phyloP scores from a whole-genome alignment of 2,113 vertebrate species.

The Prolemur simus region DNA sequence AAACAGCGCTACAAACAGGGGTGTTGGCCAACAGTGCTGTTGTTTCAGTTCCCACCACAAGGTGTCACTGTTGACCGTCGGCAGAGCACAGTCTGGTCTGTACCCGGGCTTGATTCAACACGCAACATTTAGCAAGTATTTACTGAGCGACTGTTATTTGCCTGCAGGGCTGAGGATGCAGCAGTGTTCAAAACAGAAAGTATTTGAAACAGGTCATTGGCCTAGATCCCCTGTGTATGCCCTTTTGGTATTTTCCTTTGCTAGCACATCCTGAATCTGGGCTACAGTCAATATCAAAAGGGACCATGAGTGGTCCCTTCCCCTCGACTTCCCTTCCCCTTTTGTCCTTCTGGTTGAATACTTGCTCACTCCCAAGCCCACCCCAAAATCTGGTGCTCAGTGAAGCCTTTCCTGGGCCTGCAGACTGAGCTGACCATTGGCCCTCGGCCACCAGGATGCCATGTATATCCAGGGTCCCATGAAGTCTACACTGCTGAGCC shows the following conservation, averaged over 20 bases:
- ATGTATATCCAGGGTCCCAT: not conserved
- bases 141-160: not conserved
- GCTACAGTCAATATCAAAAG: not conserved
- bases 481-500: not conserved
- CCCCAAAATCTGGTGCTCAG: too few relatives aligned
- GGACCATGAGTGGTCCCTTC: not conserved
- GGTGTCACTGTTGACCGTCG: not conserved
- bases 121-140: not conserved
- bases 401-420: not conserved
- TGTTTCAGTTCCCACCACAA: not conserved
- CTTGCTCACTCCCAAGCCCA: not conserved
- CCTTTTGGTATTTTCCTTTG: not conserved
- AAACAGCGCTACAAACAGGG: not conserved
- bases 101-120: not conserved
- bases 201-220: not conserved
- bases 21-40: accelerated
- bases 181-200: not conserved
- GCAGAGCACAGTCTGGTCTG: accelerated
- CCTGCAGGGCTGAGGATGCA: not conserved
- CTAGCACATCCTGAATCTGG: not conserved
- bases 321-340: not conserved
- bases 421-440: not conserved
- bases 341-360: not conserved
- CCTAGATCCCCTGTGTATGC: not conserved
- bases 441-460: not conserved